A percentile compares a stretch with the other conserved stretches of the same genome.
Conservation (phyloP, 2,797 vertebrate species). For the Iguana delicatissima region DNA sequence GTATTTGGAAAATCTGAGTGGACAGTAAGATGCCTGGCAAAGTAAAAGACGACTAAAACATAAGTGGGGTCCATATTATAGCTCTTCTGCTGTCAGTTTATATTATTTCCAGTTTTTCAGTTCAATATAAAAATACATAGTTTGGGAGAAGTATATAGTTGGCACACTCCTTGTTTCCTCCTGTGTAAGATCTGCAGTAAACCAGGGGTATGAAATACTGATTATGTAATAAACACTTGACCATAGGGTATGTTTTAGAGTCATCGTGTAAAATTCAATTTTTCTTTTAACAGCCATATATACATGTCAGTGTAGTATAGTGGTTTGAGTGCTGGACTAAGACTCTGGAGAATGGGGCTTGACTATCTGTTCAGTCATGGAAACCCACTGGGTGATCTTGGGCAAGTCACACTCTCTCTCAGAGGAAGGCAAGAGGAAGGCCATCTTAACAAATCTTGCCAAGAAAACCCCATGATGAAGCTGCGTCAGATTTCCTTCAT, state of each 20-base stretch:
- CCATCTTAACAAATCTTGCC: no score
- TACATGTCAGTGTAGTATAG: neutral
- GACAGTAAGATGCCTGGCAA: neutral
- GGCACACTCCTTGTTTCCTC: constrained; percentile 15
- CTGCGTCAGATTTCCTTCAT: neutral
- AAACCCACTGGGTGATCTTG: no score
- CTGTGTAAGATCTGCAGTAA: neutral
- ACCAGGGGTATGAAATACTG: constrained; percentile 26
- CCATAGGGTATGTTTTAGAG: neutral
- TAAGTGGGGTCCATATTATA: neutral
- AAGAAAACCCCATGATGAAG: no score
- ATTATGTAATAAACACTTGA: neutral
- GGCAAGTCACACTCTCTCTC: no score
- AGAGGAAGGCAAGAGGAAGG: no score
- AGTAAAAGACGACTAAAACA: neutral
- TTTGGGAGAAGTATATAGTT: neutral
- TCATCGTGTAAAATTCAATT: neutral
- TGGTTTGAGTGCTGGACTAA: no score
- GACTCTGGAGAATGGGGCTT: no score
- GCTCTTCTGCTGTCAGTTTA: neutral
- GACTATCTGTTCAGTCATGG: no score
- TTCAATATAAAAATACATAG: neutral
- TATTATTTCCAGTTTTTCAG: constrained; percentile 3
- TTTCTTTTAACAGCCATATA: neutral
- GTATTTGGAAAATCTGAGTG: neutral